Evolutionary conservation across 2,888 invertebrate species (phyloP).

Genomic region (Rhingia campestris): DNA sequence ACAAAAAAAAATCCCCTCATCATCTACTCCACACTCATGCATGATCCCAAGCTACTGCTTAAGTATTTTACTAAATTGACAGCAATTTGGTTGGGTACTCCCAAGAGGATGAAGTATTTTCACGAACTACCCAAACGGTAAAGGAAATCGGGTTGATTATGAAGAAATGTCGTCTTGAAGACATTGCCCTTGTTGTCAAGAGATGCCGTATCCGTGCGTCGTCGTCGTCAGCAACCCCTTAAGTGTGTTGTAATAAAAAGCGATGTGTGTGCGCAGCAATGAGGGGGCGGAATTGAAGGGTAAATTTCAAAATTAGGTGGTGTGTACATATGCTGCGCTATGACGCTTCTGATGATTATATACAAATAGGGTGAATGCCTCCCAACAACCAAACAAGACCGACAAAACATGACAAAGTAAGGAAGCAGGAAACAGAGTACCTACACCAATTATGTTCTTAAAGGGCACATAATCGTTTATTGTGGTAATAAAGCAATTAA

Average conservation of each 20-base stretch:
- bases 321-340: conserved; percentile 18
- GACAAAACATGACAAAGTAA: background rate
- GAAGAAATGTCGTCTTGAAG: conserved; percentile 50
- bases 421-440: background rate
- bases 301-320: conserved; percentile 40
- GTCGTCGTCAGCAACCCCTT: conserved; percentile 25
- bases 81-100: conserved; percentile 55
- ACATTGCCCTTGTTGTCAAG: conserved; percentile 17
- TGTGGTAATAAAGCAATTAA: conserved; percentile 50
- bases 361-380: conserved; percentile 15
- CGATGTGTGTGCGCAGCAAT: background rate
- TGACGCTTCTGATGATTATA: conserved; percentile 5
- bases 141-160: conserved; percentile 45
- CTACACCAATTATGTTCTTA: conserved; percentile 24
- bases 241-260: conserved; percentile 23
- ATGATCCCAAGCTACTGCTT: conserved; percentile 38
- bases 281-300: conserved; percentile 19
- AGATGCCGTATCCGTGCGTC: background rate
- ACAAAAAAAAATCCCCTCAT: background rate
- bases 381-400: background rate
- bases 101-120: conserved; percentile 32
- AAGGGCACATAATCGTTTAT: conserved; percentile 36
- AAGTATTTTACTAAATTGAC: conserved; percentile 57
- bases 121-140: conserved; percentile 13
- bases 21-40: conserved; percentile 7